Base-by-base conservation (phyloP, 2,888 invertebrate species). In the Sylvicola cinctus region DNA sequence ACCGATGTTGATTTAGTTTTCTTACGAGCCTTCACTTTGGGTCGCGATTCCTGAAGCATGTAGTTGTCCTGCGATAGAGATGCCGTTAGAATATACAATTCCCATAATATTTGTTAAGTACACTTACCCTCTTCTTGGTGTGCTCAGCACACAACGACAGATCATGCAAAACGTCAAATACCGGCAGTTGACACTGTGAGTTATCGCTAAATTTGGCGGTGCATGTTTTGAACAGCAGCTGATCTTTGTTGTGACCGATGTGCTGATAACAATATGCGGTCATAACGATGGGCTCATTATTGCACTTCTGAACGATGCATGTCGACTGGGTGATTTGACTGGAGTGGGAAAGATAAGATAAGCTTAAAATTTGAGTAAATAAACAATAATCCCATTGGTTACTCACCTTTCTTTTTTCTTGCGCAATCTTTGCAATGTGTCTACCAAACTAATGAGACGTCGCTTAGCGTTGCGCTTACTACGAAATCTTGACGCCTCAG, bases 71-170 rank as follows among this genome's bases (percentile, higher is more conserved):
- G 48, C 12, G 17, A 3, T 47, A 44, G 38, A 40, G n/a, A 31
- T 7, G 29, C 16, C 16, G 12, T 15, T 16, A 13, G 36, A 26
- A 20, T 17, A 30, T 29, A 16, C 14, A 27, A 31, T 25, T 15
- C 16, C 16, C 11, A 31, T 35, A 36, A 31, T 29, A 25, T 31
- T 25, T 16, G 33, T 34, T n/a, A 29, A n/a, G 29, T 32, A 32
- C 29, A 47, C 61, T 51, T 47, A 74, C 74, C 55, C 80, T 63
- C 55, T 81, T 80, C 57, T 78, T 70, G 2, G 79, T 78, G 56
- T 91, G 90, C 46, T 81, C 81, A 6, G 73, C 65, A 52, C 90
- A 91, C 6, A 90, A 63, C 31, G 90, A 85, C 50, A 85, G 65
- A 51, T 85, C 76, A 49, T 78, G 75, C 32, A 66, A 65, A 38